Base-by-base conservation (phyloP, 1,140 invertebrate genomes). In the Platorchestia sp. region DNA sequence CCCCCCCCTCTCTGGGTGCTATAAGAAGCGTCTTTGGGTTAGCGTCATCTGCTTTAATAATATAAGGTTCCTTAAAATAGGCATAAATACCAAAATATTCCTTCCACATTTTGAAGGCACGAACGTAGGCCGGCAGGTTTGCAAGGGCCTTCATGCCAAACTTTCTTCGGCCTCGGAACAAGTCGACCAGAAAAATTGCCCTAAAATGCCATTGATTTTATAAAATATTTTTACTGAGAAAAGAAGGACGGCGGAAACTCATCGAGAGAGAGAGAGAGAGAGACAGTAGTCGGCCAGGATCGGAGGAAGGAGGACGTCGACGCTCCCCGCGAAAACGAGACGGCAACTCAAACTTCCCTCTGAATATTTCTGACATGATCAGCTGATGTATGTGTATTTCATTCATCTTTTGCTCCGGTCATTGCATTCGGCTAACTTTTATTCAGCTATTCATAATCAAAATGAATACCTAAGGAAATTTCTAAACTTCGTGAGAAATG, bases 31-130 rank as follows among this genome's bases (percentile, higher is more conserved):
- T 93, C 91, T 93, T 93, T 93, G 91, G 43, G 45, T 36, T 40
- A 44, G 91, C 45, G 91, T 93, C 91, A 93, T 93, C 91, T 93
- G 91, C 91, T 93, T 93, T 93, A 93, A 93, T 93, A 93, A 45
- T 93, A 93, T 93, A 93, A 93, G 6, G 91, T 47, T 47, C 43
- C 91, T 93, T 44, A 44, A 93, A 93, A 93, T n/a, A 44, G 40
- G 19, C 19, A 93, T 93, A 93, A 45, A 45, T 93, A 19, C 40
- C 45, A 47, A 45, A 7, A 19, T 45, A 93, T 44, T 93, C n/a
- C 45, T 7, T 45, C 47, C 45, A n/a, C 27, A 93, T 45, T 45
- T 45, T 93, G 45, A 44, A 14, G 43, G 44, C 5, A 36, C 14
- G 45, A 14, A 19, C 40, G 19, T 5, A 40, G 45, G 19, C 45